Conservation (phyloP, 2,888 invertebrate genomes). For the Sphaerophoria rueppellii region DNA sequence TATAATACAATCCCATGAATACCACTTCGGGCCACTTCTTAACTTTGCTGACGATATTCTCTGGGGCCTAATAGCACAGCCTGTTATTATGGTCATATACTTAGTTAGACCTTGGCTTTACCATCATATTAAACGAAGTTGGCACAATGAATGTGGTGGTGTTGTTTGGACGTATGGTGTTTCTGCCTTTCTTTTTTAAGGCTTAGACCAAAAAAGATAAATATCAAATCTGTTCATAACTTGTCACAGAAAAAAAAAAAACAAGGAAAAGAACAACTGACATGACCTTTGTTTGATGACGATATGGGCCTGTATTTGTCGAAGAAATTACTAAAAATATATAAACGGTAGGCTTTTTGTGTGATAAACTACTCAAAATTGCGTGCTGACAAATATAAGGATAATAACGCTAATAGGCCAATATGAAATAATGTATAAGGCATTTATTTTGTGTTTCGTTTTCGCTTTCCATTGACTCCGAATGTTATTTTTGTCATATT, state of each 20-base stretch:
- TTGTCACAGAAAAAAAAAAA: constrained; percentile 22
- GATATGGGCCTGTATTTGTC: background rate
- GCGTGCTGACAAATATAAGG: constrained; percentile 48
- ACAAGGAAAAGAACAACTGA: constrained; percentile 42
- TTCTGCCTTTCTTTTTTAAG: constrained; percentile 2
- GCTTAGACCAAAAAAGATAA: constrained; percentile 53
- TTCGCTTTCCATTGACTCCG: constrained; percentile 4
- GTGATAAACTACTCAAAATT: constrained; percentile 23
- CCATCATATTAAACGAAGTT: background rate
- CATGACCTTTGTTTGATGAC: constrained; percentile 27
- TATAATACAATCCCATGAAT: constrained; percentile 59
- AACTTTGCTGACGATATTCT: constrained; percentile 62
- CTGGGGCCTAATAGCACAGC: constrained; percentile 60
- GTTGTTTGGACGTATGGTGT: constrained; percentile 18
- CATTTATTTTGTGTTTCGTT: background rate
- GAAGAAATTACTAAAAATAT: constrained; percentile 11
- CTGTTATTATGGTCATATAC: constrained; percentile 60
- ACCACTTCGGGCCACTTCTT: constrained; percentile 60
- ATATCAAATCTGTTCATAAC: constrained; percentile 72
- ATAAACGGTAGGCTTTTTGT: constrained; percentile 11
- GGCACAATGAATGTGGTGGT: constrained; percentile 17
- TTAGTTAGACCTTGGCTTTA: constrained; percentile 19
- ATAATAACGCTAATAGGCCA: constrained; percentile 51
- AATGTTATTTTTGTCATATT: background rate
- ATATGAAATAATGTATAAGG: constrained; percentile 21